Percentiles rank a stretch among this genome's conserved stretches.
These are phyloP conservation scores for Megaceryle torquata DNA, from an alignment of 2,113 vertebrate genomes.

Conservation along the genomic window DNA sequence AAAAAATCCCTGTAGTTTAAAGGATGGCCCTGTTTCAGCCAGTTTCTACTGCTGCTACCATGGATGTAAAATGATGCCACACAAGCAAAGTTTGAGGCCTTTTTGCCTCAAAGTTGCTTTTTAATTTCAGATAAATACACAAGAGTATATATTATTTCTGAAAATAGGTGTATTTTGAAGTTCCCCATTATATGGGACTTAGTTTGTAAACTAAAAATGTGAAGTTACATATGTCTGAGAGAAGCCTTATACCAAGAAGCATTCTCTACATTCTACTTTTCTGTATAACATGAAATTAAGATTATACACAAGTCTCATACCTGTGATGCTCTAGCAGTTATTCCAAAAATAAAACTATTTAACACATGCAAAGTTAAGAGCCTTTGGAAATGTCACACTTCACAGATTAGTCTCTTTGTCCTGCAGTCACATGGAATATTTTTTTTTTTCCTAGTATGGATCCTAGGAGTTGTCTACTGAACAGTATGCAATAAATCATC, in stretches of 20 bases:
- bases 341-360: not conserved
- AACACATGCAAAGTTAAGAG: not conserved
- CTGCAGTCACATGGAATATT: not conserved
- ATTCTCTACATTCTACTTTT: constrained; percentile 20
- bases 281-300: not conserved
- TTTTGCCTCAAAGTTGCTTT: constrained; percentile 44
- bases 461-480: not conserved
- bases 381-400: not conserved
- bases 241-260: constrained; percentile 21
- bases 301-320: not conserved
- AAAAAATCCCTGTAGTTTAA: not conserved
- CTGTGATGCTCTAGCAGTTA: not conserved
- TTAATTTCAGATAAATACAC: constrained; percentile 64
- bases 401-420: not conserved
- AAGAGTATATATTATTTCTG: constrained; percentile 65
- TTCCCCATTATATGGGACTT: constrained; percentile 72
- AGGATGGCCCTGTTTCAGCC: constrained; percentile 14
- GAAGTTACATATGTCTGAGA: constrained; percentile 3
- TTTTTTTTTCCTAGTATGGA: not conserved
- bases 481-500: not conserved
- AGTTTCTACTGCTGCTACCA: constrained; percentile 57
- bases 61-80: constrained; percentile 19
- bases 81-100: constrained; percentile 23
- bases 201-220: constrained; percentile 59
- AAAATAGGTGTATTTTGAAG: constrained; percentile 64